A percentile compares a stretch with the other conserved stretches of the same genome.
Conservation (phyloP, 2,888 invertebrate genomes). For the Tenthredo notha region DNA sequence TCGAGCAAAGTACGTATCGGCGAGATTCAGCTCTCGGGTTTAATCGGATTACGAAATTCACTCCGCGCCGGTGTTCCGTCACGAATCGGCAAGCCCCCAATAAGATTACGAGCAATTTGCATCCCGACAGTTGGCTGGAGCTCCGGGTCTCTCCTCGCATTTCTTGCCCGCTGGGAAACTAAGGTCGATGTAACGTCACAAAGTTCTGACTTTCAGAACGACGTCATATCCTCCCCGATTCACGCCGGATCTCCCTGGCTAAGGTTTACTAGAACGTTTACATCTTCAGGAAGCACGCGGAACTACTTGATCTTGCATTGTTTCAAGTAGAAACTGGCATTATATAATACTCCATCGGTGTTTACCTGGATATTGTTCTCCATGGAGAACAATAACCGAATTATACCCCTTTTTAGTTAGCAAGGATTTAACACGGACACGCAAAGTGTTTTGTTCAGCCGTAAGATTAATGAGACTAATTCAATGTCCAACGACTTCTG, state of each 20-base stretch:
- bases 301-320: constrained; percentile 4
- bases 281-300: background rate
- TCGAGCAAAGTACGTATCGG: constrained; percentile 33
- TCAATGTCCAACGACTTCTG: background rate
- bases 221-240: constrained; percentile 40
- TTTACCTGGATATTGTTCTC: constrained; percentile 29
- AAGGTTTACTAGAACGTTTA: background rate
- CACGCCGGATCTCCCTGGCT: background rate
- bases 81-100: constrained; percentile 49
- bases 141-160: background rate
- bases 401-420: constrained; percentile 12
- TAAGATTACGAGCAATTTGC: constrained; percentile 53
- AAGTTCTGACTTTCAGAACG: constrained; percentile 35
- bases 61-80: constrained; percentile 49
- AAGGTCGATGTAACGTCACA: constrained; percentile 41
- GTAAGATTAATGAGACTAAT: background rate
- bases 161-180: constrained; percentile 16
- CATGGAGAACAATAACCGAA: constrained; percentile 9
- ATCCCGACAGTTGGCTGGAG: constrained; percentile 50
- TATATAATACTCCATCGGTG: background rate
- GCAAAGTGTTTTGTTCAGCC: constrained; percentile 3
- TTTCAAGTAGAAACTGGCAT: background rate
- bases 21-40: constrained; percentile 27
- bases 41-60: constrained; percentile 53
- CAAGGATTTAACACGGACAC: background rate